Conservation (phyloP, 2,888 invertebrate genomes). For the Apamea monoglypha region DNA sequence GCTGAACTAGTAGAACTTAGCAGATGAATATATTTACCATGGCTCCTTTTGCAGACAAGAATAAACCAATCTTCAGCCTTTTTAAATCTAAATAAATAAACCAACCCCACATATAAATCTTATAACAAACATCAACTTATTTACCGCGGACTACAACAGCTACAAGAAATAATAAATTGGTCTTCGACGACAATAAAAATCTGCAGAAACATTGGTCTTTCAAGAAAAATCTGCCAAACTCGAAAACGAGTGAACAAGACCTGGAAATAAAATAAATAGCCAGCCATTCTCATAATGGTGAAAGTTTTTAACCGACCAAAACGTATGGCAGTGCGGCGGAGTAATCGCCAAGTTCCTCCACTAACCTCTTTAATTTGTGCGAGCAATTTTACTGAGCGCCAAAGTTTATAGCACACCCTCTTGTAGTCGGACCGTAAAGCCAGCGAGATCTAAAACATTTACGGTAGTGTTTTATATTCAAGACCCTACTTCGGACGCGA, state of each 20-base stretch:
- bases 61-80: background rate
- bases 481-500: background rate
- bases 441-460: slow-evolving; percentile 31
- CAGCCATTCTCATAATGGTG: slow-evolving; percentile 61
- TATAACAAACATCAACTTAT: slow-evolving; percentile 5
- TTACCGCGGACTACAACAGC: background rate
- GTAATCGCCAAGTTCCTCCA: slow-evolving; percentile 60
- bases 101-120: background rate
- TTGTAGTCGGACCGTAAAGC: slow-evolving; percentile 53
- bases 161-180: background rate
- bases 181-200: background rate
- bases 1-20: background rate
- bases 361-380: slow-evolving; percentile 71
- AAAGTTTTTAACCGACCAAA: slow-evolving; percentile 66
- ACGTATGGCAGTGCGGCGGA: slow-evolving; percentile 62
- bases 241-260: slow-evolving; percentile 25
- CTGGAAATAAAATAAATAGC: slow-evolving; percentile 61
- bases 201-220: background rate
- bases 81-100: background rate
- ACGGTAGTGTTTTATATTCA: slow-evolving; percentile 27
- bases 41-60: background rate
- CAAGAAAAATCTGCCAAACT: slow-evolving; percentile 26
- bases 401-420: slow-evolving; percentile 67
- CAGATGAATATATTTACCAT: background rate
- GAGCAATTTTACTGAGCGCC: slow-evolving; percentile 65